These are phyloP conservation scores for Epistrophella euchroma DNA, from an alignment of 2,888 invertebrate genomes.

Conservation along the genomic window DNA sequence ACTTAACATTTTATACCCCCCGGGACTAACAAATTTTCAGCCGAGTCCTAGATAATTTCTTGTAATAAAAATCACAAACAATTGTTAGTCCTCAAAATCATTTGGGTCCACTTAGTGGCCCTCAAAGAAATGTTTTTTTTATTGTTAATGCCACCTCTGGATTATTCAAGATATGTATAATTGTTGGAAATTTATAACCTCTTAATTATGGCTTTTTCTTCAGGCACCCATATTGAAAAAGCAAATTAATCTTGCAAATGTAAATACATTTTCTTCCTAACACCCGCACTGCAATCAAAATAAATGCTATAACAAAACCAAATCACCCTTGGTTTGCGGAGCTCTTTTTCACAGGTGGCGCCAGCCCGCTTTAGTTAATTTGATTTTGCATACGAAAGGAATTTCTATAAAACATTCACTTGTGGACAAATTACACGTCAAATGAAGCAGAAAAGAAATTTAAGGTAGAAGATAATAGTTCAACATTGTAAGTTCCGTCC, in stretches of 20 bases:
- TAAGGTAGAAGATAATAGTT: neutral
- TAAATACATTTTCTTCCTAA: neutral
- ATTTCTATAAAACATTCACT: conserved; percentile 42
- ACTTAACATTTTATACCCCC: too few species aligned
- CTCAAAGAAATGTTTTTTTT: neutral
- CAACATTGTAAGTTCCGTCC: conserved; percentile 17
- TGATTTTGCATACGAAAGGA: conserved; percentile 40
- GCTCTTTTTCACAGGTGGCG: conserved; percentile 40
- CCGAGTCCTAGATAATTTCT: too few species aligned
- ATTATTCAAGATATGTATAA: neutral
- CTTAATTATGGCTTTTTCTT: neutral
- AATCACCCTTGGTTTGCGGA: neutral
- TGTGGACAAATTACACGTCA: conserved; percentile 53
- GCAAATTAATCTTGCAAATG: conserved; percentile 14
- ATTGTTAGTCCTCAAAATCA: too few species aligned
- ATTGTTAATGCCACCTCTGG: neutral
- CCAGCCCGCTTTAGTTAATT: conserved; percentile 45
- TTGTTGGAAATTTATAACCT: neutral
- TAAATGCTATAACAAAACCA: conserved; percentile 1
- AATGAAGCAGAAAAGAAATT: conserved; percentile 49
- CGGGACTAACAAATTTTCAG: too few species aligned
- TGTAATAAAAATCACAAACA: too few species aligned
- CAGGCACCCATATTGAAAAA: neutral
- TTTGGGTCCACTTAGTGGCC: neutral
- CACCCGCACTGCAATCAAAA: neutral